A percentile compares a stretch with the other conserved stretches of the same genome.
Conservation (phyloP, 2,113 vertebrate genomes). For the Laticauda laticaudata region DNA sequence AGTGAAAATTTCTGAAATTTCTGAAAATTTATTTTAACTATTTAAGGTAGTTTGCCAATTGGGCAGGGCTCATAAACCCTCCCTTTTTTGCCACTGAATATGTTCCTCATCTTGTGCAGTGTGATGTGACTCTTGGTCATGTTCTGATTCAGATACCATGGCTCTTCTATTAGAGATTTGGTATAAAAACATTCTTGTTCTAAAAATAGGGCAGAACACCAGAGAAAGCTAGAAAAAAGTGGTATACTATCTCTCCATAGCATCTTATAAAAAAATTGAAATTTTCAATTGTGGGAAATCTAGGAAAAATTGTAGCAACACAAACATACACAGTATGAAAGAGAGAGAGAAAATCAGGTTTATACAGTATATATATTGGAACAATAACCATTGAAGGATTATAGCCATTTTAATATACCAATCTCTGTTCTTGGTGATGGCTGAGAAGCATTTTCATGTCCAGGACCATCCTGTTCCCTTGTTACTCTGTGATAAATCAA, state of each 20-base stretch:
- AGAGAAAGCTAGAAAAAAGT: neutral
- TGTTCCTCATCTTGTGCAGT: neutral
- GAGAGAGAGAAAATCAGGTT: neutral
- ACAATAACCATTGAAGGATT: neutral
- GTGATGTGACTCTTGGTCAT: neutral
- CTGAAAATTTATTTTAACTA: neutral
- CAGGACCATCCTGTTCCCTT: neutral
- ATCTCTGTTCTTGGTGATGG: neutral
- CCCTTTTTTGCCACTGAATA: neutral
- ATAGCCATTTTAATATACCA: neutral
- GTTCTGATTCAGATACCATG: neutral
- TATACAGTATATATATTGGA: neutral
- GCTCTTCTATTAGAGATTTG: neutral
- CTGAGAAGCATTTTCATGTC: neutral
- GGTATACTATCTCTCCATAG: neutral
- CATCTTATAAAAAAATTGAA: neutral
- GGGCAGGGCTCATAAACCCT: neutral
- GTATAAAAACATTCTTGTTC: neutral
- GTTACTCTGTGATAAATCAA: neutral
- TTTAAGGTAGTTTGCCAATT: neutral
- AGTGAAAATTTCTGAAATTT: neutral
- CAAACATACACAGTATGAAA: neutral
- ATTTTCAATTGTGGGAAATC: neutral
- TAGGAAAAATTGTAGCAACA: neutral
- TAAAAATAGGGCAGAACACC: neutral